A percentile compares a stretch with the other conserved stretches of the same genome.
Conservation (phyloP, 2,113 vertebrate species). For the Emydura subglobosa region DNA sequence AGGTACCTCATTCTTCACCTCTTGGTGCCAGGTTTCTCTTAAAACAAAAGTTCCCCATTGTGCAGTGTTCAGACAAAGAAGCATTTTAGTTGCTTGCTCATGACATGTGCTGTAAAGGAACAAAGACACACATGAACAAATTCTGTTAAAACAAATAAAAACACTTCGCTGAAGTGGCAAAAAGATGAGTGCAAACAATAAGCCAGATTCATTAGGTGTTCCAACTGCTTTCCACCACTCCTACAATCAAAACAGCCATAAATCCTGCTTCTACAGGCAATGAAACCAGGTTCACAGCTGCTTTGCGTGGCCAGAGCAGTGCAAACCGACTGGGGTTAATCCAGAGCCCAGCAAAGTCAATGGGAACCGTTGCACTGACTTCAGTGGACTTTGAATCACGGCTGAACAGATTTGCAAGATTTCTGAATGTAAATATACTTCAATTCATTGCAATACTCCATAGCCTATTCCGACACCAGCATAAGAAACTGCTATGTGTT, state of each 20-base stretch:
- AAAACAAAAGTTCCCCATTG: rapidly evolving
- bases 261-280: rapidly evolving
- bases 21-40: rapidly evolving
- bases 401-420: neutral
- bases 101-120: neutral
- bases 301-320: neutral
- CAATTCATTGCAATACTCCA: neutral
- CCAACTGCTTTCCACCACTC: neutral
- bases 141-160: neutral
- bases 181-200: neutral
- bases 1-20: neutral
- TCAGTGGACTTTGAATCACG: no score
- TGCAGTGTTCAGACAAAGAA: neutral
- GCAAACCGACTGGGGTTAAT: neutral
- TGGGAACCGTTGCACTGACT: neutral
- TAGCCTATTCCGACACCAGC: neutral
- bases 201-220: neutral
- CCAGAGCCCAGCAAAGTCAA: neutral
- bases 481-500: neutral
- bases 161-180: neutral
- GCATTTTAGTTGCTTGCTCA: neutral
- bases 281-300: neutral
- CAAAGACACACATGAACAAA: neutral
- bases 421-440: rapidly evolving
- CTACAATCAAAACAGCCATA: neutral